These are phyloP conservation scores for Petrophora chlorosata DNA, from an alignment of 2,888 invertebrate genomes.

Conservation along the genomic window DNA sequence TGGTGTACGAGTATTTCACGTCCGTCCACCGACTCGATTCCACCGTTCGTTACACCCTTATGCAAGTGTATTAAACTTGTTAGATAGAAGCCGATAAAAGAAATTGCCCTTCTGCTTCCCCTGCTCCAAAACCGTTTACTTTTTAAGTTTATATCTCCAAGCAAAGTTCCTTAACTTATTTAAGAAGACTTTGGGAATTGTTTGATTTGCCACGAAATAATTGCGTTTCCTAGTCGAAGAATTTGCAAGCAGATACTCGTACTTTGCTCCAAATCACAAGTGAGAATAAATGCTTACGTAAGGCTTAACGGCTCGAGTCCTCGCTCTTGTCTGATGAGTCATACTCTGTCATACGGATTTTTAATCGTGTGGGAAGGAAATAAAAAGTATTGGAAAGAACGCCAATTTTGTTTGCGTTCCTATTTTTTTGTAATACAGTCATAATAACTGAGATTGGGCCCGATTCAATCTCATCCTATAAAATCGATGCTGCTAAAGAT, in stretches of 20 bases:
- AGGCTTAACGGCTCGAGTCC: constrained; percentile 20
- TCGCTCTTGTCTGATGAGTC: constrained; percentile 25
- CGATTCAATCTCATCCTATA: no score
- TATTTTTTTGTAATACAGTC: no score
- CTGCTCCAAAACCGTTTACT: constrained; percentile 41
- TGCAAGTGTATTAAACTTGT: constrained; percentile 34
- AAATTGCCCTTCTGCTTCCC: constrained; percentile 37
- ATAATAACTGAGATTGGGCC: no score
- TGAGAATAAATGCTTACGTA: constrained; percentile 30
- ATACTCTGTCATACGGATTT: constrained; percentile 21
- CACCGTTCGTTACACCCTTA: constrained; percentile 28
- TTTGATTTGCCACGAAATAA: constrained; percentile 48
- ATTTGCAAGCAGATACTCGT: constrained; percentile 30
- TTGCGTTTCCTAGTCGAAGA: constrained; percentile 32
- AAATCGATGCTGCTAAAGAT: no score
- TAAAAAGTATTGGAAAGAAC: not conserved
- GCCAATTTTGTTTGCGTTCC: not conserved
- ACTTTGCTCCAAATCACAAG: constrained; percentile 20
- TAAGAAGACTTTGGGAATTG: constrained; percentile 41
- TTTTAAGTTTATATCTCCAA: constrained; percentile 47
- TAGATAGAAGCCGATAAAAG: constrained; percentile 36
- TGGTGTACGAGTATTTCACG: constrained; percentile 16
- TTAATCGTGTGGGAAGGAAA: constrained; percentile 24
- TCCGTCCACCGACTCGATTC: constrained; percentile 20
- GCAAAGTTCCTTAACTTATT: constrained; percentile 36